Percentiles rank a stretch among this genome's conserved stretches.
phyloP scores from a whole-genome alignment of 2,888 invertebrate species.

The Serrognathus titanus region DNA sequence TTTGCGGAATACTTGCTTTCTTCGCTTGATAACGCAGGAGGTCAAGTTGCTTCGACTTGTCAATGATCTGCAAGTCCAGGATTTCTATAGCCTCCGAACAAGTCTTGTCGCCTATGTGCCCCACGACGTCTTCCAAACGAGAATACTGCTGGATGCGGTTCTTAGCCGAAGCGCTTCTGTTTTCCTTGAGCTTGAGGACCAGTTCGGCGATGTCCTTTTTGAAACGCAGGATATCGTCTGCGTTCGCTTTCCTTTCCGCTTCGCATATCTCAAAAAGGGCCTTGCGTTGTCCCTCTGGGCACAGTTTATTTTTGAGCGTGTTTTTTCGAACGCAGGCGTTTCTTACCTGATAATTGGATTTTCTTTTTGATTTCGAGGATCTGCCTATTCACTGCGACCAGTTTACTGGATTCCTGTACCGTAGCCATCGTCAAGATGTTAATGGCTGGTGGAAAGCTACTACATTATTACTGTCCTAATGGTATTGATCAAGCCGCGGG shows the following conservation, averaged over 20 bases:
- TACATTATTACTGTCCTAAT: constrained; percentile 13
- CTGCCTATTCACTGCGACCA: constrained; percentile 67
- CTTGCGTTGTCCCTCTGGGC: constrained; percentile 77
- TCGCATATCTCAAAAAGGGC: constrained; percentile 80
- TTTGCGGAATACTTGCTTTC: constrained; percentile 44
- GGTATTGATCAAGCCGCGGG: not conserved
- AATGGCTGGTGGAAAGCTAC: constrained; percentile 26
- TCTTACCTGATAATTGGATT: constrained; percentile 74
- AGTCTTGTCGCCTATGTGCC: constrained; percentile 51
- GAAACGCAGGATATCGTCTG: constrained; percentile 64
- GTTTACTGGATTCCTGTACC: constrained; percentile 47
- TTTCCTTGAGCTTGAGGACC: constrained; percentile 57
- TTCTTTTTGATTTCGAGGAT: constrained; percentile 84
- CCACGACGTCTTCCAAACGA: constrained; percentile 39
- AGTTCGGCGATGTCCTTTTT: constrained; percentile 72
- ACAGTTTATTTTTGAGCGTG: no score
- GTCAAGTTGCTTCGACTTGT: constrained; percentile 70
- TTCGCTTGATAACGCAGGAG: constrained; percentile 66
- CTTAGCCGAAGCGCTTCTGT: constrained; percentile 43
- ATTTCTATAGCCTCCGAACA: constrained; percentile 53
- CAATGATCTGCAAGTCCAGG: constrained; percentile 67
- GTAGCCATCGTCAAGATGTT: constrained; percentile 40
- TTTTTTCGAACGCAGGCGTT: not conserved
- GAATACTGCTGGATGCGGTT: constrained; percentile 30
- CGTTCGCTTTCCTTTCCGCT: constrained; percentile 67